Conservation (phyloP, 64 coral and sea anemone species). For the Montipora capricornis region DNA sequence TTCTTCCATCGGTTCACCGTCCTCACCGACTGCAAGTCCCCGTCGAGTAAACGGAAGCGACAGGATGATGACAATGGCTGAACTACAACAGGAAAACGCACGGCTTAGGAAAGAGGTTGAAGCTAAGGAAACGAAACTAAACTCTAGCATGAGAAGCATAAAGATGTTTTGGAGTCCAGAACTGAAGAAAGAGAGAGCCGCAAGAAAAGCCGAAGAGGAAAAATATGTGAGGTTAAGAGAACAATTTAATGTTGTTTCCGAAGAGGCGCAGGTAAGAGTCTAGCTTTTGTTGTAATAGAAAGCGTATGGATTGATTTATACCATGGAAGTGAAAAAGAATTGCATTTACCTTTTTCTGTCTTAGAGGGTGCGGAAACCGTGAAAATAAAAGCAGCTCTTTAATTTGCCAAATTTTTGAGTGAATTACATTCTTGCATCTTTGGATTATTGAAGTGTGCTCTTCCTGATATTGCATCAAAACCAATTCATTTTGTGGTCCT, state of each 20-base stretch:
- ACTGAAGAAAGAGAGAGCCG: slow-evolving; percentile 96
- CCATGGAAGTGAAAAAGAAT: neutral
- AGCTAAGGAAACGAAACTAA: slow-evolving; percentile 95
- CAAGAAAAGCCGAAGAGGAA: slow-evolving; percentile 83
- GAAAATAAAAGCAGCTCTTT: neutral
- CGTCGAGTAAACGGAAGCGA: slow-evolving; percentile 1
- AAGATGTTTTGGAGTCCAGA: slow-evolving; percentile 99
- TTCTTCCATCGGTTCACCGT: slow-evolving; percentile 17
- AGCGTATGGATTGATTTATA: neutral
- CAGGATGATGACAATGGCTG: slow-evolving; percentile 58
- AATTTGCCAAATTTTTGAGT: neutral
- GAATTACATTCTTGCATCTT: neutral
- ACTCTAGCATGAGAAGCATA: slow-evolving; percentile 98
- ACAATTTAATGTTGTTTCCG: slow-evolving; percentile 87
- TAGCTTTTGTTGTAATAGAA: too few species aligned
- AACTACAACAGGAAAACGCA: slow-evolving; percentile 89
- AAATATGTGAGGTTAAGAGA: slow-evolving; percentile 84
- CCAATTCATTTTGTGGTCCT: slow-evolving; percentile 33
- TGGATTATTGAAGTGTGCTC: neutral
- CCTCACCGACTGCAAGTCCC: neutral
- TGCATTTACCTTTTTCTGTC: neutral
- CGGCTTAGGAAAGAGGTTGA: slow-evolving; percentile 92
- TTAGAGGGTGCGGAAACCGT: neutral
- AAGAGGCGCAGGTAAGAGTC: slow-evolving; percentile 88
- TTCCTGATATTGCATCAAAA: neutral